Evolutionary conservation across 2,113 vertebrate genomes (phyloP).

Genomic region (Panurus biarmicus): DNA sequence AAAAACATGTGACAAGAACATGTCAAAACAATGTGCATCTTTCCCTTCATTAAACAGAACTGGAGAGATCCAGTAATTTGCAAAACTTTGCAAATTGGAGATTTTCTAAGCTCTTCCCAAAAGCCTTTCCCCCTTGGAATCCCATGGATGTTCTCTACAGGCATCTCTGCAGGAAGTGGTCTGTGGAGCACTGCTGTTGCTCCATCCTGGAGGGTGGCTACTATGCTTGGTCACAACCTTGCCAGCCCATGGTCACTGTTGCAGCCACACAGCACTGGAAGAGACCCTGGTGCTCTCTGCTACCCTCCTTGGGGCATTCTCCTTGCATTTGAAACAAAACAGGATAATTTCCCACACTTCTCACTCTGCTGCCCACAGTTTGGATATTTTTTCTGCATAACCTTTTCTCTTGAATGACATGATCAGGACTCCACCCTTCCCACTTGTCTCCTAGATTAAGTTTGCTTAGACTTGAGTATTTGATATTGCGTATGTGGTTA

Average conservation of each 20-base stretch:
- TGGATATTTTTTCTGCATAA: not conserved
- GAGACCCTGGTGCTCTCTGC: not conserved
- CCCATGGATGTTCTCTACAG: not conserved
- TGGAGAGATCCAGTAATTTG: not conserved
- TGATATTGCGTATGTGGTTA: not conserved
- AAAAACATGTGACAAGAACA: not conserved
- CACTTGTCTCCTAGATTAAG: not conserved
- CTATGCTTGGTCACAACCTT: not conserved
- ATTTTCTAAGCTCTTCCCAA: not conserved
- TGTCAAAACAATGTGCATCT: not conserved
- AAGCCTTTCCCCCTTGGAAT: not conserved
- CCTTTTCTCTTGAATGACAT: not conserved
- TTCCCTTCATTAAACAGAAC: not conserved
- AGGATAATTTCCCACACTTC: not conserved
- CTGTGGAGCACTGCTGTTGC: not conserved
- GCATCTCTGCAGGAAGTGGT: not conserved
- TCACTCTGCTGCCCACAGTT: not conserved
- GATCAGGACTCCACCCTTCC: not conserved
- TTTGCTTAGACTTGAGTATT: not conserved
- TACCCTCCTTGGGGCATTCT: not conserved
- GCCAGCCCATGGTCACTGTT: not conserved
- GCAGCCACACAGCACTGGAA: not conserved
- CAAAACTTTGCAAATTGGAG: not conserved
- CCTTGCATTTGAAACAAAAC: not conserved
- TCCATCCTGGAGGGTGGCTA: not conserved